Evolutionary conservation across 2,113 vertebrate species (phyloP).

Genomic region (Macrotus californicus): DNA sequence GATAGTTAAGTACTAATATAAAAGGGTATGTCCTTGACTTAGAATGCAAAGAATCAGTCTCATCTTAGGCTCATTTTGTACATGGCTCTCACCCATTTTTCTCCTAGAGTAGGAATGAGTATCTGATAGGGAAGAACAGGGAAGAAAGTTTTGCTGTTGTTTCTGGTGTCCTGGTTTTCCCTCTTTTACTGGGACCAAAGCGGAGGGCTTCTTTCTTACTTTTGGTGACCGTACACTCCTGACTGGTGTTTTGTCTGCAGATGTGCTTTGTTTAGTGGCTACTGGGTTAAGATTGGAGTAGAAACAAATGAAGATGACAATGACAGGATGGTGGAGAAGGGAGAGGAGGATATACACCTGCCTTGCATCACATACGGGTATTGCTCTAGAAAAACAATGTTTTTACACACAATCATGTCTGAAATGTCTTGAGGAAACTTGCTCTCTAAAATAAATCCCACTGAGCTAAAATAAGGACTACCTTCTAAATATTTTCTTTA

Average conservation of each 20-base stretch:
- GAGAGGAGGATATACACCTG: background rate
- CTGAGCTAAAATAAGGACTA: background rate
- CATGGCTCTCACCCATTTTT: background rate
- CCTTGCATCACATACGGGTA: background rate
- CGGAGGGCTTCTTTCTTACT: no score
- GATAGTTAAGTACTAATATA: conserved; percentile 23
- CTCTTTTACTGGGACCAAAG: background rate
- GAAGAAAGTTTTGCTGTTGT: background rate
- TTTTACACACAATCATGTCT: background rate
- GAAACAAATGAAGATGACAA: background rate
- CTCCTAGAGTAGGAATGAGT: background rate
- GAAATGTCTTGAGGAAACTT: background rate
- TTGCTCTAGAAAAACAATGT: background rate
- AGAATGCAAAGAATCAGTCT: background rate
- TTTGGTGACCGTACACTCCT: background rate
- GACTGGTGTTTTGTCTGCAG: background rate
- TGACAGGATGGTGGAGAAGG: background rate
- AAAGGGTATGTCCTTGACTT: background rate
- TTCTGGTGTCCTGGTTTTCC: background rate
- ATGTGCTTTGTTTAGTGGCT: background rate
- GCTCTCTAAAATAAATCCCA: background rate
- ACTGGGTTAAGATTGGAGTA: no score
- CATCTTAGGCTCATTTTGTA: background rate
- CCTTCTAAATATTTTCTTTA: background rate
- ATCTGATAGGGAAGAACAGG: background rate